Percentiles rank a stretch among this genome's conserved stretches.
Conservation (phyloP, 2,888 invertebrate genomes). For the Brenthis hecate region DNA sequence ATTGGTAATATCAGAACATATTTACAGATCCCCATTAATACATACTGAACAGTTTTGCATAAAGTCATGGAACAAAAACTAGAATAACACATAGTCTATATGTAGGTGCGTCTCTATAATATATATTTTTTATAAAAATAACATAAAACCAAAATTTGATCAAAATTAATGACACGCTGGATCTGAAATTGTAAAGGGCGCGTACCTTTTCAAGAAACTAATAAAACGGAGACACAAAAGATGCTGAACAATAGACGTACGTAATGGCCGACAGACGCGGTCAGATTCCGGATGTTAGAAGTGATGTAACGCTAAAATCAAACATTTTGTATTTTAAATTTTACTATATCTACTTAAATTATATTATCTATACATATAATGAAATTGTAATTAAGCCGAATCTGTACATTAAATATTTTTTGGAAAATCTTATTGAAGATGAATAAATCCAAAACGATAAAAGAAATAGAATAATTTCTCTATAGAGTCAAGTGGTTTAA, state of each 20-base stretch:
- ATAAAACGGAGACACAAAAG: conserved; percentile 61
- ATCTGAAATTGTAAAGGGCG: conserved; percentile 24
- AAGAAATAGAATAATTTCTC: no score
- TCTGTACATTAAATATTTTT: no score
- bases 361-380: no score
- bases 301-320: conserved; percentile 44
- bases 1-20: no score
- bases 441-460: no score
- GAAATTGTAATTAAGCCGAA: no score
- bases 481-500: no score
- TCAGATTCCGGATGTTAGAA: conserved; percentile 52
- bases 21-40: no score
- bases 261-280: conserved; percentile 55
- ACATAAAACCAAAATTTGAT: conserved; percentile 10
- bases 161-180: conserved; percentile 20
- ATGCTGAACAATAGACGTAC: conserved; percentile 55
- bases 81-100: no score
- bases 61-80: no score
- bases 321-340: conserved; percentile 1
- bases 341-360: not conserved
- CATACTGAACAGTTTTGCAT: no score
- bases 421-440: no score
- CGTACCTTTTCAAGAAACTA: conserved; percentile 52
- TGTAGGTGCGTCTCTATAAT: not conserved
- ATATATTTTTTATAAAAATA: not conserved